These are phyloP conservation scores for Mus spretus DNA, from an alignment of 2,797 vertebrate species.

Conservation along the genomic window DNA sequence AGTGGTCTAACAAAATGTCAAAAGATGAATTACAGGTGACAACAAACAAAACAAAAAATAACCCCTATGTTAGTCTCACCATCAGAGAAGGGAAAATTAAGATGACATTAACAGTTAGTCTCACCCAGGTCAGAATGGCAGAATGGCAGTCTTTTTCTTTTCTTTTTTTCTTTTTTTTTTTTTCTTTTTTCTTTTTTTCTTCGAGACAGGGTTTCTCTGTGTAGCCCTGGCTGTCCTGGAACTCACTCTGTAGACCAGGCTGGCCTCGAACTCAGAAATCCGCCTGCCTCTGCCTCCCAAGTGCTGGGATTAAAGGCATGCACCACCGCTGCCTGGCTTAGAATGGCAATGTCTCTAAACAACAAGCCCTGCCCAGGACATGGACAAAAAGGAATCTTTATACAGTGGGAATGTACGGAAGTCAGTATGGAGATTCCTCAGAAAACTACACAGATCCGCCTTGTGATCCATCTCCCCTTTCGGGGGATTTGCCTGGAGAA, in stretches of 20 bases:
- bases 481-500: background rate
- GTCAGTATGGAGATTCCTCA: background rate
- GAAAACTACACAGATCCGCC: background rate
- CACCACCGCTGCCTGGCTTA: no score
- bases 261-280: no score
- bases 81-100: background rate
- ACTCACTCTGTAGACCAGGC: no score
- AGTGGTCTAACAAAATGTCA: background rate
- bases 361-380: background rate
- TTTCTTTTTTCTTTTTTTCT: no score
- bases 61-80: background rate
- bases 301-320: no score
- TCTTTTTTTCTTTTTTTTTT: no score
- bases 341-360: background rate
- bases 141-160: no score
- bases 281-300: no score
- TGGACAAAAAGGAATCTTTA: background rate
- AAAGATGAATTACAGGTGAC: background rate
- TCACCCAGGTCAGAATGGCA: background rate
- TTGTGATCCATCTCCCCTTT: background rate
- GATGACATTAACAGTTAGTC: background rate
- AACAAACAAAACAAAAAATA: background rate
- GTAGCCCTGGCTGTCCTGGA: no score
- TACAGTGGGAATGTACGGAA: background rate
- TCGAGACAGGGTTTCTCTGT: no score